Evolutionary conservation across 1,140 invertebrate genomes (phyloP).

Genomic region (Holcopasites calliopsidis): DNA sequence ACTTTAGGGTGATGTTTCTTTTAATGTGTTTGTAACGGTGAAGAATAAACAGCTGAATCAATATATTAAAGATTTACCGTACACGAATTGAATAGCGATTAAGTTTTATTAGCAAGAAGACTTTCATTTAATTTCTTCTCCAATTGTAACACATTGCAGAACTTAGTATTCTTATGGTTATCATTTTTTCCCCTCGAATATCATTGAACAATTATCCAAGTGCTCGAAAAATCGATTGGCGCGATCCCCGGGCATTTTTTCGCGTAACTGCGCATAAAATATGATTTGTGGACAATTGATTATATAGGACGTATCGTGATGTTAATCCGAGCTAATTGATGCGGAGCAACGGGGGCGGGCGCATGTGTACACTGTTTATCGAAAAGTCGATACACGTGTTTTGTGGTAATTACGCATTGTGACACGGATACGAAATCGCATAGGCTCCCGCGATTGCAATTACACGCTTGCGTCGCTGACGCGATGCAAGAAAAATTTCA

Average conservation of each 20-base stretch:
- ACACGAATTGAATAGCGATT: too few species aligned
- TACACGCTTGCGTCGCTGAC: constrained; percentile 30
- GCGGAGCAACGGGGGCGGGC: constrained; percentile 7
- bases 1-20: too few species aligned
- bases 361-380: constrained; percentile 47
- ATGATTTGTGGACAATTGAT: constrained; percentile 44
- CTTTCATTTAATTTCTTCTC: too few species aligned
- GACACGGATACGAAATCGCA: constrained; percentile 42
- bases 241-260: too few species aligned
- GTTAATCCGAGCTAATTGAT: constrained; percentile 55
- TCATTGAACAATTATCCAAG: too few species aligned
- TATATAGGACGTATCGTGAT: constrained; percentile 47
- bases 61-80: too few species aligned
- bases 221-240: too few species aligned
- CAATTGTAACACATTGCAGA: too few species aligned
- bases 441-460: constrained; percentile 29
- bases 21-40: too few species aligned
- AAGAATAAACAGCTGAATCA: too few species aligned
- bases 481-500: constrained; percentile 36
- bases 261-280: not conserved
- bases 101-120: too few species aligned
- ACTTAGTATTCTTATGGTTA: not conserved
- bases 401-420: constrained; percentile 56
- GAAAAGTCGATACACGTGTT: constrained; percentile 58
- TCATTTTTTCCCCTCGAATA: not conserved